phyloP scores from a whole-genome alignment of 23 tunicate genomes.

The Ciona savignyi region DNA sequence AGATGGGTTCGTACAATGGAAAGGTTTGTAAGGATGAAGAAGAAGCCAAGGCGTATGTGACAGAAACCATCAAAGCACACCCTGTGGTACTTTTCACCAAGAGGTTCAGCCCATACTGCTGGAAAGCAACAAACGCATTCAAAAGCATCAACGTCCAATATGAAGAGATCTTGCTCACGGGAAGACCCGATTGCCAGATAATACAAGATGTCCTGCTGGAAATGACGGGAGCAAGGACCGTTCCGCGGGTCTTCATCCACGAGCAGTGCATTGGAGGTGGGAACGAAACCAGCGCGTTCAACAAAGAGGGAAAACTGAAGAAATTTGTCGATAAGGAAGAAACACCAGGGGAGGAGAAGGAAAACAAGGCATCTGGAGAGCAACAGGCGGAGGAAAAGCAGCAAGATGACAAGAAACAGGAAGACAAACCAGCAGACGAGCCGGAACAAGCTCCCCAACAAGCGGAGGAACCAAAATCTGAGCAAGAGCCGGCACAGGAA shows the following conservation, averaged over 20 bases:
- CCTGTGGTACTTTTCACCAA: slow-evolving; percentile 33
- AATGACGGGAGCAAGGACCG: slow-evolving; percentile 51
- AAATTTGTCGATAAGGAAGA: slow-evolving; percentile 16
- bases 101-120: slow-evolving; percentile 30
- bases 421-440: not conserved
- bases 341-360: not conserved
- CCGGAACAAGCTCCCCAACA: not conserved
- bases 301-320: slow-evolving; percentile 22
- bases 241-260: slow-evolving; percentile 42
- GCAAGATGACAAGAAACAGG: not conserved
- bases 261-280: slow-evolving; percentile 48
- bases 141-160: slow-evolving; percentile 15
- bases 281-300: slow-evolving; percentile 19
- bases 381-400: not conserved
- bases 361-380: not conserved
- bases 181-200: slow-evolving; percentile 27
- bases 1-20: slow-evolving; percentile 30
- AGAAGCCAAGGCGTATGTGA: slow-evolving; percentile 40
- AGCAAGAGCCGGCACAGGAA: not conserved
- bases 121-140: slow-evolving; percentile 18
- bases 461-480: not conserved
- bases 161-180: slow-evolving; percentile 23
- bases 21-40: slow-evolving; percentile 16
- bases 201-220: slow-evolving; percentile 41
- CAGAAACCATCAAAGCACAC: slow-evolving; percentile 6